Percentiles rank a stretch among this genome's conserved stretches.
Evolutionary conservation across 2,888 invertebrate species (phyloP).

Genomic region (Ichneumoninae sp.): DNA sequence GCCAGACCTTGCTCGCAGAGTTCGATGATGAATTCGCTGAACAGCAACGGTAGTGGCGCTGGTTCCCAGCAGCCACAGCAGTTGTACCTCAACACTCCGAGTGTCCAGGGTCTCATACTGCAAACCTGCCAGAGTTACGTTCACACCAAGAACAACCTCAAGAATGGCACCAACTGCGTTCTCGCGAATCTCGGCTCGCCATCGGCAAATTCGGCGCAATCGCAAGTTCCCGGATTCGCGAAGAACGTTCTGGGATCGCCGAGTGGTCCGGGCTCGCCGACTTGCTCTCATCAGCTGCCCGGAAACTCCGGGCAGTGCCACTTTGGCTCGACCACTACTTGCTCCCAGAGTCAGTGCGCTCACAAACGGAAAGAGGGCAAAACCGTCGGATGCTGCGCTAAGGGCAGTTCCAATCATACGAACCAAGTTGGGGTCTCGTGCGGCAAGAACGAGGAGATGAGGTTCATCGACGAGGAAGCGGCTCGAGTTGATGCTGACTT

Average conservation of each 20-base stretch:
- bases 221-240: constrained; percentile 66
- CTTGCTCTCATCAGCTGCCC: constrained; percentile 77
- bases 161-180: constrained; percentile 65
- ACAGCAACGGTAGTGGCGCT: constrained; percentile 64
- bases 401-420: constrained; percentile 70
- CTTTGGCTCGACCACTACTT: constrained; percentile 63
- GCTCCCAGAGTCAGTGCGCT: constrained; percentile 70
- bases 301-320: constrained; percentile 76
- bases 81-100: constrained; percentile 74
- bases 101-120: constrained; percentile 63
- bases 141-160: constrained; percentile 76
- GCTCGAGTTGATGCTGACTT: constrained; percentile 75
- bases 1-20: constrained; percentile 68
- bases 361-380: constrained; percentile 75
- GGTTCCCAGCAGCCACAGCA: constrained; percentile 71
- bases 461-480: constrained; percentile 90
- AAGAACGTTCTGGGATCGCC: constrained; percentile 66
- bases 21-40: constrained; percentile 68
- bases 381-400: constrained; percentile 71
- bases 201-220: constrained; percentile 63
- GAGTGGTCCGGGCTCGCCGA: constrained; percentile 77
- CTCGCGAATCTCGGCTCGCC: constrained; percentile 64
- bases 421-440: constrained; percentile 71
- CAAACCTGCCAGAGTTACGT: constrained; percentile 67
- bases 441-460: constrained; percentile 87